A percentile compares a stretch with the other conserved stretches of the same genome.
phyloP scores from a whole-genome alignment of 2,113 vertebrate genomes.

The Bathybates hornii region DNA sequence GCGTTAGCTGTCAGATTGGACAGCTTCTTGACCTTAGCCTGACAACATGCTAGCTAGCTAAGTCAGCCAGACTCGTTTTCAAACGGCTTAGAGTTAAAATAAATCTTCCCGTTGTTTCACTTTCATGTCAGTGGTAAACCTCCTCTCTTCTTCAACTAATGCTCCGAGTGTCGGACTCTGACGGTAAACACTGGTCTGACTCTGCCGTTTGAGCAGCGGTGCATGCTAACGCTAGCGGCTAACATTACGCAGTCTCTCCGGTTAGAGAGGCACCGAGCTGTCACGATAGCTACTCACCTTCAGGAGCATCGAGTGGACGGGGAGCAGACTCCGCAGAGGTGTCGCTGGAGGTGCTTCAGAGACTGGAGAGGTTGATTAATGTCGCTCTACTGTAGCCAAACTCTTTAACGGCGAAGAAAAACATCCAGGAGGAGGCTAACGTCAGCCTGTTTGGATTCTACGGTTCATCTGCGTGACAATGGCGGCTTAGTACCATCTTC shows the following conservation, averaged over 20 bases:
- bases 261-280: neutral
- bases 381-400: neutral
- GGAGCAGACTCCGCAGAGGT: neutral
- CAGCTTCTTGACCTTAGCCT: conserved; percentile 70
- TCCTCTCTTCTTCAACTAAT: neutral
- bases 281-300: conserved; percentile 30
- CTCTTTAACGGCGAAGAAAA: conserved; percentile 22
- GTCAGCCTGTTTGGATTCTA: conserved; percentile 19
- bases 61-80: neutral
- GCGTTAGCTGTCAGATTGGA: conserved; percentile 38
- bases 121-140: neutral
- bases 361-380: neutral
- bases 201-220: neutral
- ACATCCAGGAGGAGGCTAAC: conserved; percentile 33
- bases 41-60: conserved; percentile 38
- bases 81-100: neutral
- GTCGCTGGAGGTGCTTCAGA: neutral
- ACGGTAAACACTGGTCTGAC: neutral
- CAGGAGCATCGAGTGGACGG: neutral
- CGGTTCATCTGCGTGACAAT: neutral
- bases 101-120: neutral
- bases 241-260: conserved; percentile 42
- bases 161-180: neutral
- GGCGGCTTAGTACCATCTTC: conserved; percentile 21
- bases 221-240: conserved; percentile 43